phyloP scores from a whole-genome alignment of 2,113 vertebrate species.

The Microtus oregoni region DNA sequence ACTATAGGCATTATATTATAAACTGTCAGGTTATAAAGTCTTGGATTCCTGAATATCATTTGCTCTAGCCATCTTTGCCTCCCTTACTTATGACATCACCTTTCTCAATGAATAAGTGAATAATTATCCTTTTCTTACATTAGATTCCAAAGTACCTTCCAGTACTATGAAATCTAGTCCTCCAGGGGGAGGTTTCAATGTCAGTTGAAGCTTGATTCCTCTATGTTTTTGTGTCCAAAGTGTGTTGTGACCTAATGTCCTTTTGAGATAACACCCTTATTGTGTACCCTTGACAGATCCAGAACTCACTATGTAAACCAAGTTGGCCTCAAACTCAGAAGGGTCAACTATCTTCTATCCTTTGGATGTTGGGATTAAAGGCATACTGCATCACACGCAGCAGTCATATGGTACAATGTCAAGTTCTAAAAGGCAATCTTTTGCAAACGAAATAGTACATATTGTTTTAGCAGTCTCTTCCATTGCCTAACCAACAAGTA shows the following conservation, averaged over 20 bases:
- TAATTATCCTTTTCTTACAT: background rate
- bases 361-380: background rate
- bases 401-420: background rate
- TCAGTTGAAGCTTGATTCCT: background rate
- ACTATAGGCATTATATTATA: background rate
- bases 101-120: slow-evolving; percentile 13
- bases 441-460: background rate
- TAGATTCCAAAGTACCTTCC: background rate
- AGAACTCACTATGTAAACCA: background rate
- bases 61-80: background rate
- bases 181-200: too few relatives aligned
- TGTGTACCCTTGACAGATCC: background rate
- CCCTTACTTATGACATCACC: background rate
- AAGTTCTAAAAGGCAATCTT: background rate
- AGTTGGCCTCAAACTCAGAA: background rate
- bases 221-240: background rate
- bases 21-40: background rate
- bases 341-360: background rate
- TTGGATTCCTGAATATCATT: background rate
- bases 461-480: background rate
- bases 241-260: background rate
- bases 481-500: background rate
- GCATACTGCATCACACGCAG: background rate
- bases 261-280: background rate
- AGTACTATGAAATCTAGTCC: background rate